Conservation (phyloP, 1,140 invertebrate species). For the Danaus plexippus region DNA sequence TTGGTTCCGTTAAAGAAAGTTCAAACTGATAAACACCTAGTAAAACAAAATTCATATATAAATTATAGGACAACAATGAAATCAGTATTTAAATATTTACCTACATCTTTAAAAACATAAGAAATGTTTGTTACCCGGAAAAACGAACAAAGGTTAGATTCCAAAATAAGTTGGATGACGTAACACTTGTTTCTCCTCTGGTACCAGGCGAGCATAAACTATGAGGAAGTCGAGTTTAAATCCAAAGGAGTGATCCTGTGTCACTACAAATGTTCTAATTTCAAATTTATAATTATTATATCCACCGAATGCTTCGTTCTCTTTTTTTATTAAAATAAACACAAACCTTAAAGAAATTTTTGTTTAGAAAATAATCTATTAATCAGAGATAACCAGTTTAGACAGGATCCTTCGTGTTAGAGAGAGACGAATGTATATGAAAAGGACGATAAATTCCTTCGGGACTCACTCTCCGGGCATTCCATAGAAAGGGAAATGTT, state of each 20-base stretch:
- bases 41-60: no score
- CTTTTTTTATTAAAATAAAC: constrained; percentile 17
- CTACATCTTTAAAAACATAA: not conserved
- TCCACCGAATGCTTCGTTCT: not conserved
- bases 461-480: constrained; percentile 37
- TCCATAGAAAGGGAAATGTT: constrained; percentile 57
- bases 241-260: no score
- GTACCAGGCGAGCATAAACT: constrained; percentile 40
- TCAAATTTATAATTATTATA: no score
- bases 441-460: constrained; percentile 48
- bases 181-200: constrained; percentile 28
- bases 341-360: constrained; percentile 15
- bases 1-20: no score
- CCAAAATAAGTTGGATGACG: constrained; percentile 21
- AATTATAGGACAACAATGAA: no score
- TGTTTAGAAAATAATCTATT: constrained; percentile 51
- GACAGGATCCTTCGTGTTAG: constrained; percentile 22
- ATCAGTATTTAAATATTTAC: no score
- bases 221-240: no score
- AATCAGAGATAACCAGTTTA: constrained; percentile 59
- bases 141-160: constrained; percentile 1
- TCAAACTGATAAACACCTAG: no score
- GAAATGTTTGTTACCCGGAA: not conserved
- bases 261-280: no score
- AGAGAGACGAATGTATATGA: constrained; percentile 34